phyloP scores from a whole-genome alignment of 2,888 invertebrate genomes.

The Tholera decimalis region DNA sequence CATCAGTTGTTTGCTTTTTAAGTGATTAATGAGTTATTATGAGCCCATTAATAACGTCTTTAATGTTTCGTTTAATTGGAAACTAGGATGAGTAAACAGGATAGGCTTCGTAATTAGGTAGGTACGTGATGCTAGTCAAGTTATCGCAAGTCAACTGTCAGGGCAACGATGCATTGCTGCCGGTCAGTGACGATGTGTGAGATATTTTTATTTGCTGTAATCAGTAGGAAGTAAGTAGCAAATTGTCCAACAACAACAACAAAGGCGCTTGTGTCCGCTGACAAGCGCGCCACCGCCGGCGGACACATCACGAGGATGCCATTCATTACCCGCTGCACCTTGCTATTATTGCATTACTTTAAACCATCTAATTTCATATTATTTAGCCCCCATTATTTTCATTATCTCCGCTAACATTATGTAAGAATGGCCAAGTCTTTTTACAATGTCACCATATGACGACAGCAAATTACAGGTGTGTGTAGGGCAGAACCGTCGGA shows the following conservation, averaged over 20 bases:
- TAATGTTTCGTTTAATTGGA: slow-evolving; percentile 4
- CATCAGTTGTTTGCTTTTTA: slow-evolving; percentile 35
- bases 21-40: slow-evolving; percentile 36
- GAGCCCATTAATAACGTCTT: not conserved
- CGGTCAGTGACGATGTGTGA: slow-evolving; percentile 9
- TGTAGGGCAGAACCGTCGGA: slow-evolving; percentile 67
- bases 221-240: slow-evolving; percentile 53
- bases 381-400: slow-evolving; percentile 89
- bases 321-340: slow-evolving; percentile 78
- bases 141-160: slow-evolving; percentile 1
- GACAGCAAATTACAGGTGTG: slow-evolving; percentile 86
- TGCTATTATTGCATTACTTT: slow-evolving; percentile 87
- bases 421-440: slow-evolving; percentile 84
- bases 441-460: slow-evolving; percentile 87
- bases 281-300: slow-evolving; percentile 42
- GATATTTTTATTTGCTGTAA: slow-evolving; percentile 44
- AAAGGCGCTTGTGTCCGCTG: slow-evolving; percentile 65
- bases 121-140: slow-evolving; percentile 9
- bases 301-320: slow-evolving; percentile 78
- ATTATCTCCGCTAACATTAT: slow-evolving; percentile 87
- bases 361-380: slow-evolving; percentile 89
- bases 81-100: slow-evolving; percentile 28
- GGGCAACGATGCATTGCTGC: not conserved
- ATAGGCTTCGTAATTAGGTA: not conserved
- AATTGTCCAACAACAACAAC: slow-evolving; percentile 71